Conservation (phyloP, 2,888 invertebrate genomes). For the Argyresthia albistria region DNA sequence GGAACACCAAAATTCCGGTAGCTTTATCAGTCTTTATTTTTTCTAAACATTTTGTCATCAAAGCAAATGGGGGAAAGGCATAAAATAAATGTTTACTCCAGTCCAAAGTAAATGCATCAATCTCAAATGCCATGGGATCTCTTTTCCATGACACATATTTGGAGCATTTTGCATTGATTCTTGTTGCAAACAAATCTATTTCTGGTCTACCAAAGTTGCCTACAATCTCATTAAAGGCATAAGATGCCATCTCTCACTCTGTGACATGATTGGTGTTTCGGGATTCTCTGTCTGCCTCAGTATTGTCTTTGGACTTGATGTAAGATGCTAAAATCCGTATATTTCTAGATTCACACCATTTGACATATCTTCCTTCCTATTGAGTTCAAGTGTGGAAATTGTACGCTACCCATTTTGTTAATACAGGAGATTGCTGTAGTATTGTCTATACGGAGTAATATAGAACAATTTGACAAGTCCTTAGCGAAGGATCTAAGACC, state of each 20-base stretch:
- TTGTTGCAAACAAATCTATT: constrained; percentile 1
- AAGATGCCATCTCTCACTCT: constrained; percentile 4
- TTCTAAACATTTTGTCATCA: background rate
- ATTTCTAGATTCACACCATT: constrained; percentile 9
- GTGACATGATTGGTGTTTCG: constrained; percentile 2
- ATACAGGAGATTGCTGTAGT: constrained; percentile 10
- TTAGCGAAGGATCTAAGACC: constrained; percentile 4
- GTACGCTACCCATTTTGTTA: no score
- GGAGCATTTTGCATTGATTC: background rate
- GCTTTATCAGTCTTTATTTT: background rate
- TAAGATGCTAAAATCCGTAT: constrained; percentile 3
- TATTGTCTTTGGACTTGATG: no score
- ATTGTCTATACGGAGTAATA: constrained; percentile 7
- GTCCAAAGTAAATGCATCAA: background rate
- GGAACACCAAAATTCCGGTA: background rate
- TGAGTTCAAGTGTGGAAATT: no score
- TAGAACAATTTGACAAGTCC: background rate
- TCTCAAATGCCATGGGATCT: background rate
- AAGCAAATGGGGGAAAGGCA: constrained; percentile 2
- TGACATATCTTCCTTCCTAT: constrained; percentile 4
- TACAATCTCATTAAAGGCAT: background rate
- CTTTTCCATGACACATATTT: constrained; percentile 1
- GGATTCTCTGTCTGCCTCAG: constrained; percentile 5
- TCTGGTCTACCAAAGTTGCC: background rate
- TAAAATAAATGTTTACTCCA: background rate